Evolutionary conservation across 2,888 invertebrate genomes (phyloP).

Genomic region (Eretmocerus hayati): DNA sequence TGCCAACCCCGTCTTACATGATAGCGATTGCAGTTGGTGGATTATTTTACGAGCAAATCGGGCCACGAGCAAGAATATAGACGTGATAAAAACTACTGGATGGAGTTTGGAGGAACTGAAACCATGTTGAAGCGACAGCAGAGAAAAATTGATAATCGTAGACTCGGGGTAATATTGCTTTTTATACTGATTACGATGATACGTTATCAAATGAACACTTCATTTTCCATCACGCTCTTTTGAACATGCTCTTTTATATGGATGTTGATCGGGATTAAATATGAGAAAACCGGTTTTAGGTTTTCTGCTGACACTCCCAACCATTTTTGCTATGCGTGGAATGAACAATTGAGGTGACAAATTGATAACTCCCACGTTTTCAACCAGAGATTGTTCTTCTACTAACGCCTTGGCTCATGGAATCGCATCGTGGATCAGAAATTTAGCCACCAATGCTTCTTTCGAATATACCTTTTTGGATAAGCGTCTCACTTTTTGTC

Average conservation of each 20-base stretch:
- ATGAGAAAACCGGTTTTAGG: slow-evolving; percentile 24
- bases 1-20: slow-evolving; percentile 84
- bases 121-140: slow-evolving; percentile 71
- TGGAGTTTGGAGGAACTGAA: slow-evolving; percentile 84
- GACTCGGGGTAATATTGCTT: slow-evolving; percentile 67
- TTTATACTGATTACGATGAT: too few species aligned
- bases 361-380: slow-evolving; percentile 86
- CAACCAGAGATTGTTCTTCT: slow-evolving; percentile 88
- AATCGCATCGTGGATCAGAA: slow-evolving; percentile 93
- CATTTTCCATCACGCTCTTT: too few species aligned
- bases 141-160: slow-evolving; percentile 82
- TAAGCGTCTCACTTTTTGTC: slow-evolving; percentile 91
- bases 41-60: slow-evolving; percentile 66
- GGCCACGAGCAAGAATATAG: slow-evolving; percentile 82
- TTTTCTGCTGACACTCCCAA: slow-evolving; percentile 77
- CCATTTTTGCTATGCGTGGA: slow-evolving; percentile 90
- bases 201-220: not conserved
- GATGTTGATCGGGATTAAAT: too few species aligned
- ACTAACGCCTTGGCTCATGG: slow-evolving; percentile 91
- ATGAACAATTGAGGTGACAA: slow-evolving; percentile 98
- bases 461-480: slow-evolving; percentile 97
- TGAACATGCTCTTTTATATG: not conserved
- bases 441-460: slow-evolving; percentile 85
- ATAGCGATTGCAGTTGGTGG: slow-evolving; percentile 84
- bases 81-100: slow-evolving; percentile 80